Percentiles rank a stretch among this genome's conserved stretches.
Evolutionary conservation across 2,888 invertebrate species (phyloP).

Genomic region (Coleophora deauratella): DNA sequence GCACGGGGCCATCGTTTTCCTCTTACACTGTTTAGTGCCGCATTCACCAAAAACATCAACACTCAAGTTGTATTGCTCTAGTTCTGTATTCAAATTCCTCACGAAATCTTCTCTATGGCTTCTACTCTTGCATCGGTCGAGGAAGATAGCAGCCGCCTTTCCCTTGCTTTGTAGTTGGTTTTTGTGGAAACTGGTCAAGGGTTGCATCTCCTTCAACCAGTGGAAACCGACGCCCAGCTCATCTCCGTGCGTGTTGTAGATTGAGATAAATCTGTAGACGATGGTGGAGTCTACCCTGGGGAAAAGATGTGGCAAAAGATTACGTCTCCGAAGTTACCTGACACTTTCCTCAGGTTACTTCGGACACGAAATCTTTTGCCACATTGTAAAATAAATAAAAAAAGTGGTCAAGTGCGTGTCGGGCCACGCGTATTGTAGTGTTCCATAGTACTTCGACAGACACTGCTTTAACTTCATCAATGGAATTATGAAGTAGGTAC

Average conservation of each 20-base stretch:
- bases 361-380: too few species aligned
- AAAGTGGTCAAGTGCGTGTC: too few species aligned
- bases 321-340: too few species aligned
- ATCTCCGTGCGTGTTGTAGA: conserved; percentile 31
- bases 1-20: conserved; percentile 38
- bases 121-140: conserved; percentile 42
- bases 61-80: conserved; percentile 43
- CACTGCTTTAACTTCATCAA: too few species aligned
- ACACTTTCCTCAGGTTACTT: too few species aligned
- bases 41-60: conserved; percentile 73
- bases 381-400: conserved; percentile 8
- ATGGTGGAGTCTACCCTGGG: conserved; percentile 40
- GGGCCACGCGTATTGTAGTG: too few species aligned
- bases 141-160: conserved; percentile 44
- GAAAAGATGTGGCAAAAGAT: neutral
- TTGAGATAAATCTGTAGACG: conserved; percentile 34
- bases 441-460: too few species aligned
- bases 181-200: conserved; percentile 22
- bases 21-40: conserved; percentile 43
- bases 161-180: conserved; percentile 33
- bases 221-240: conserved; percentile 28
- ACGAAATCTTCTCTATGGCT: conserved; percentile 43
- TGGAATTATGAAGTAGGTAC: too few species aligned
- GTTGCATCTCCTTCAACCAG: conserved; percentile 32
- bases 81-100: conserved; percentile 48